Percentiles rank a stretch among this genome's conserved stretches.
Evolutionary conservation across 2,113 vertebrate species (phyloP).

Genomic region (Prolemur simus): DNA sequence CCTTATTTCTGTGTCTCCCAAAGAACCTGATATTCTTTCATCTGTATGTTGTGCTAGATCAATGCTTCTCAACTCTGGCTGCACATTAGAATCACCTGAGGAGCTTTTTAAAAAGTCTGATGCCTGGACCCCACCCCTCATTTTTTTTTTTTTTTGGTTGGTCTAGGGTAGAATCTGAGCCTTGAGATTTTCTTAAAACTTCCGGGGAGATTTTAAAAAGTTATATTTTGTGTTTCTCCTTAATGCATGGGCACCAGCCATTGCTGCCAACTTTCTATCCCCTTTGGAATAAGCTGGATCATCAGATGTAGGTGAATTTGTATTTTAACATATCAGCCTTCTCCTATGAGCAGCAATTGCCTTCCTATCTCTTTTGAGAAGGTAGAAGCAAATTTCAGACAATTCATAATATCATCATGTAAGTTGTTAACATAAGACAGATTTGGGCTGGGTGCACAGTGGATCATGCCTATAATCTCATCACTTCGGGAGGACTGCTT

Average conservation of each 20-base stretch:
- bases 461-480: too few species aligned
- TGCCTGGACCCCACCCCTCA: not conserved
- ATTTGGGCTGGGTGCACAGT: too few species aligned
- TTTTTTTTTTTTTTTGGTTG: conserved; percentile 7
- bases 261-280: not conserved
- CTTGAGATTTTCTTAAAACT: not conserved
- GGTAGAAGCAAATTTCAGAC: not conserved
- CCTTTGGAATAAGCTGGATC: not conserved
- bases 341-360: not conserved
- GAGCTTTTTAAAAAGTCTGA: not conserved
- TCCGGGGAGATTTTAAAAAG: not conserved
- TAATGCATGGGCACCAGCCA: not conserved
- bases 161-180: not conserved
- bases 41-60: not conserved
- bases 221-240: not conserved
- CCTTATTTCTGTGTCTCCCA: not conserved
- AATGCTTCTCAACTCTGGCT: not conserved
- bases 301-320: not conserved
- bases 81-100: not conserved
- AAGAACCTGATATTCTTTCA: not conserved
- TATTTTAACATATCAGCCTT: not conserved
- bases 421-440: not conserved
- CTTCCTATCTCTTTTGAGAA: not conserved
- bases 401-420: not conserved
- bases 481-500: too few species aligned